Evolutionary conservation across 1,140 invertebrate genomes (phyloP).

Genomic region (Drosophila jambulina): DNA sequence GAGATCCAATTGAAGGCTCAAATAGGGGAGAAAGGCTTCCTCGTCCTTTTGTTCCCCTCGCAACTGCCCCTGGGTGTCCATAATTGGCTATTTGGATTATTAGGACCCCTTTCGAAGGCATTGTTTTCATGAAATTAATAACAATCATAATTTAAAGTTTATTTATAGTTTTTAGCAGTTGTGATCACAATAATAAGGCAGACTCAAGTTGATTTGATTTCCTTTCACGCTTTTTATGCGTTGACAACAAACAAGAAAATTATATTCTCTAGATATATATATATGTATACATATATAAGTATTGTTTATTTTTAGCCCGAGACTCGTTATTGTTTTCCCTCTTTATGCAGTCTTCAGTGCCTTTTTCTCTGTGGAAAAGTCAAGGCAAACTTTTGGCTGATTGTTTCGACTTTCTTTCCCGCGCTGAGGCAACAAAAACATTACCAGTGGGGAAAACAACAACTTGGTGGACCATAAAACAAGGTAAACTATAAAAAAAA

Average conservation of each 20-base stretch:
- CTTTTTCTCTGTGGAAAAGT: constrained; percentile 16
- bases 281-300: not conserved
- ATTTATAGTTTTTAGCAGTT: not conserved
- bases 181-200: not conserved
- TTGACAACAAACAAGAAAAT: constrained; percentile 26
- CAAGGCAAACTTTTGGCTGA: constrained; percentile 60
- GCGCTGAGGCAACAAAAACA: constrained; percentile 10
- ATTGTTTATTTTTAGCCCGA: constrained; percentile 2
- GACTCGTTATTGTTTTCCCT: constrained; percentile 15
- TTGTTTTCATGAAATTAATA: not conserved
- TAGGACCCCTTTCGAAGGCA: not conserved
- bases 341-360: constrained; percentile 2
- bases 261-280: constrained; percentile 5
- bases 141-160: not conserved
- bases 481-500: constrained; percentile 68
- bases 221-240: not conserved
- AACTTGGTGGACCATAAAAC: constrained; percentile 72
- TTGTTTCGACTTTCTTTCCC: constrained; percentile 48
- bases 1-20: not conserved
- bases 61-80: not conserved
- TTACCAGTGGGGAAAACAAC: constrained; percentile 26
- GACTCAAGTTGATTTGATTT: not conserved
- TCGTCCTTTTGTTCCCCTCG: not conserved
- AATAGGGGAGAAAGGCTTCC: not conserved
- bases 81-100: not conserved